Percentiles rank a stretch among this genome's conserved stretches.
phyloP scores from a whole-genome alignment of 2,888 invertebrate species.

The Lasioglossum lativentre region DNA sequence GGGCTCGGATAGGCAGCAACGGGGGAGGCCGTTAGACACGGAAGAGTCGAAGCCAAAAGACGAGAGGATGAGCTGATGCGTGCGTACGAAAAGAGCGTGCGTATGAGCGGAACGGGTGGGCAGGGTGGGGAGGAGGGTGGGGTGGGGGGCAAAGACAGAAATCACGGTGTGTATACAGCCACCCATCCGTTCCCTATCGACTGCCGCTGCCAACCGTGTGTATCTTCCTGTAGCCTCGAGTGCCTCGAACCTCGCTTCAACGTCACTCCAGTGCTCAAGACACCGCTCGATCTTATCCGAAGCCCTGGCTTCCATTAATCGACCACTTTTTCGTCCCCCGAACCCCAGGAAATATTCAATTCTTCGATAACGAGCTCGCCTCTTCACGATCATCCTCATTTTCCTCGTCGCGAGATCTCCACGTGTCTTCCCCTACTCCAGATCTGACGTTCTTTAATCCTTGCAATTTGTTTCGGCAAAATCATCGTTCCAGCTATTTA shows the following conservation, averaged over 20 bases:
- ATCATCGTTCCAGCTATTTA: no score
- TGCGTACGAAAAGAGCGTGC: slow-evolving; percentile 72
- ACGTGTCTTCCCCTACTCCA: not conserved
- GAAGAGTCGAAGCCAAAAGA: slow-evolving; percentile 65
- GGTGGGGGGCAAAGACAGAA: slow-evolving; percentile 64
- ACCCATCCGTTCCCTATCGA: slow-evolving; percentile 73
- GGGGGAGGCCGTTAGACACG: slow-evolving; percentile 46
- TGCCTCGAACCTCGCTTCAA: slow-evolving; percentile 63
- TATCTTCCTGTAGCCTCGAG: slow-evolving; percentile 66
- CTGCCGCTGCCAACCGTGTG: slow-evolving; percentile 64
- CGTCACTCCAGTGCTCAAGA: slow-evolving; percentile 71
- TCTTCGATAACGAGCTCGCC: not conserved
- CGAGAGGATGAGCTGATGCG: slow-evolving; percentile 66
- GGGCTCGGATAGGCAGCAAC: slow-evolving; percentile 67
- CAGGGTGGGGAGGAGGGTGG: slow-evolving; percentile 35
- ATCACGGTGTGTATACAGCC: slow-evolving; percentile 71
- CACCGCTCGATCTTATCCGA: slow-evolving; percentile 75
- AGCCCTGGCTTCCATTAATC: slow-evolving; percentile 41
- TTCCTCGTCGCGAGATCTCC: not conserved
- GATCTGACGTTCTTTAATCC: not conserved
- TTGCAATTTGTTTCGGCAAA: no score
- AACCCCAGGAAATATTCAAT: not conserved
- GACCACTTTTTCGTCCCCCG: not conserved
- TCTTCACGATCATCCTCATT: not conserved
- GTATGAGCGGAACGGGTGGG: slow-evolving; percentile 38